These are phyloP conservation scores for Acrobasis suavella DNA, from an alignment of 2,888 invertebrate species.

Conservation along the genomic window DNA sequence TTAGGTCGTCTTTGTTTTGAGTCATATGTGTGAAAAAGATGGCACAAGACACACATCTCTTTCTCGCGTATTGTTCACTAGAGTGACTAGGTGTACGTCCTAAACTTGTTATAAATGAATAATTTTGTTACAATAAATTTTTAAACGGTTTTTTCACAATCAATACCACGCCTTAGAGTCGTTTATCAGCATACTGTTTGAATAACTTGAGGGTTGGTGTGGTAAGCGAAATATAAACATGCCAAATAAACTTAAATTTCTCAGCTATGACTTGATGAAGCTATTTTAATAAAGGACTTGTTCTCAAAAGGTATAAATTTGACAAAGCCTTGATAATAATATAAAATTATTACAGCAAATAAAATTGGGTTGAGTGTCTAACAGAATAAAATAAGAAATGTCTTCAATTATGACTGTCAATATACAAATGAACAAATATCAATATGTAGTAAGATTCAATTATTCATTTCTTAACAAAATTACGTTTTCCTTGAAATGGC, in stretches of 20 bases:
- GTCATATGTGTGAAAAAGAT: no score
- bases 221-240: constrained; percentile 12
- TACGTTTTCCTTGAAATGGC: no score
- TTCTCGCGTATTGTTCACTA: no score
- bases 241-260: constrained; percentile 7
- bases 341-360: constrained; percentile 16
- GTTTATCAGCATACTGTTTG: no score
- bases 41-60: no score
- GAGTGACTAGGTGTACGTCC: no score
- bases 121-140: no score
- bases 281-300: neutral
- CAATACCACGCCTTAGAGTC: no score
- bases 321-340: constrained; percentile 8
- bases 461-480: no score
- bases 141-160: no score
- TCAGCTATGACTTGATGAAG: constrained; percentile 6
- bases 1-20: no score
- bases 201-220: neutral
- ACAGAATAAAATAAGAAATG: constrained; percentile 12
- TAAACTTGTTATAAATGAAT: no score
- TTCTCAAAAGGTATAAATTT: neutral
- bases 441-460: neutral
- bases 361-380: neutral
- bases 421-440: neutral
- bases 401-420: neutral